Conservation (phyloP, 2,888 invertebrate genomes). For the Epirrita christyi region DNA sequence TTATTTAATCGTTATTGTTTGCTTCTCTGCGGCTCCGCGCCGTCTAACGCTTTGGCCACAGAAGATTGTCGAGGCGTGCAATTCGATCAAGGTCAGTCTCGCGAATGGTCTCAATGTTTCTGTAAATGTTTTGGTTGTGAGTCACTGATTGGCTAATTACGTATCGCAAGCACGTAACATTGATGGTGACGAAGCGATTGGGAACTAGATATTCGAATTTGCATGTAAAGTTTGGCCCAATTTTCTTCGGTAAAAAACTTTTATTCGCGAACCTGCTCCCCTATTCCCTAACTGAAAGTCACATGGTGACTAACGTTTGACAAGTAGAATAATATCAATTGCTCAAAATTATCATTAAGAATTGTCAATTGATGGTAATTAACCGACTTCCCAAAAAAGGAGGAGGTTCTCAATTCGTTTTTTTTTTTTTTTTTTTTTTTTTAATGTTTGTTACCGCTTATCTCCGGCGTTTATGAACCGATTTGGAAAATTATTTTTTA, state of each 20-base stretch:
- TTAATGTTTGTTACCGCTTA: too few species aligned
- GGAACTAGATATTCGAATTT: conserved; percentile 7
- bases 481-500: too few species aligned
- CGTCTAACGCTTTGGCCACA: conserved; percentile 83
- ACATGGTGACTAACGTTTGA: too few species aligned
- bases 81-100: conserved; percentile 93
- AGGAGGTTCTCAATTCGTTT: too few species aligned
- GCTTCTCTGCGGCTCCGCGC: conserved; percentile 63
- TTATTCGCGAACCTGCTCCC: too few species aligned
- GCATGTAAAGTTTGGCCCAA: conserved; percentile 3
- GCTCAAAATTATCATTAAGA: too few species aligned
- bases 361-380: too few species aligned
- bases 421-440: too few species aligned
- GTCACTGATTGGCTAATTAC: conserved; percentile 44
- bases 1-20: conserved; percentile 73
- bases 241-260: neutral
- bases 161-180: conserved; percentile 46
- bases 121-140: conserved; percentile 34
- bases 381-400: too few species aligned
- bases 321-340: too few species aligned
- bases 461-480: too few species aligned
- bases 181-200: conserved; percentile 12
- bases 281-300: too few species aligned
- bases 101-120: conserved; percentile 47
- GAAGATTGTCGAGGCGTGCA: conserved; percentile 98